These are phyloP conservation scores for Quadriops clusia DNA, from an alignment of 2,888 invertebrate genomes.

Conservation along the genomic window DNA sequence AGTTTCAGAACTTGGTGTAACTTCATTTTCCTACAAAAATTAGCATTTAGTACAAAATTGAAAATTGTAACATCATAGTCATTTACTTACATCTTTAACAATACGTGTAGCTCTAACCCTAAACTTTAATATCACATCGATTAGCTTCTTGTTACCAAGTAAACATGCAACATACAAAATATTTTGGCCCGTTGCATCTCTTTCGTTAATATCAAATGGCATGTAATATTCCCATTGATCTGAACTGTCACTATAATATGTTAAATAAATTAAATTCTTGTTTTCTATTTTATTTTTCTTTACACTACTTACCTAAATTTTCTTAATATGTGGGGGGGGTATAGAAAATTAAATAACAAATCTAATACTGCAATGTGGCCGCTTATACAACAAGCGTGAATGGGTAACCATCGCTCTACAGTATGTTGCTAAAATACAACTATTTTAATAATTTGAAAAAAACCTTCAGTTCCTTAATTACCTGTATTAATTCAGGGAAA, in stretches of 20 bases:
- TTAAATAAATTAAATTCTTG: constrained; percentile 1
- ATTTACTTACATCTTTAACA: constrained; percentile 9
- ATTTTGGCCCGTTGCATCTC: constrained; percentile 82
- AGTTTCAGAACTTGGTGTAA: constrained; percentile 27
- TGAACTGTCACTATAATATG: constrained; percentile 47
- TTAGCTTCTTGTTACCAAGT: constrained; percentile 66
- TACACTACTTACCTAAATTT: constrained; percentile 40
- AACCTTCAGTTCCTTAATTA: constrained; percentile 21
- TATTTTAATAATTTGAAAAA: constrained; percentile 4
- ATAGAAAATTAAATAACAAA: constrained; percentile 66
- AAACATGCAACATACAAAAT: constrained; percentile 83
- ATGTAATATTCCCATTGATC: constrained; percentile 73
- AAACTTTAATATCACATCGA: constrained; percentile 64
- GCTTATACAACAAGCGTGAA: constrained; percentile 87
- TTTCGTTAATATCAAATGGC: constrained; percentile 87
- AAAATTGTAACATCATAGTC: constrained; percentile 5
- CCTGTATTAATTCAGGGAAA: constrained; percentile 76
- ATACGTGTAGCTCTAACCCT: constrained; percentile 46
- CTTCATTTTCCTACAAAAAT: constrained; percentile 34
- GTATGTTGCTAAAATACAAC: constrained; percentile 55
- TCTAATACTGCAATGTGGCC: constrained; percentile 71
- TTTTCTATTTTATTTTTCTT: constrained; percentile 2
- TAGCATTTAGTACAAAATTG: constrained; percentile 3
- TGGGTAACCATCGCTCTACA: constrained; percentile 83
- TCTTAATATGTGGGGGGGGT: constrained; percentile 58